A percentile compares a stretch with the other conserved stretches of the same genome.
Conservation (phyloP, 53 echinoderm and acorn worm genomes). For the Apostichopus leukothele region DNA sequence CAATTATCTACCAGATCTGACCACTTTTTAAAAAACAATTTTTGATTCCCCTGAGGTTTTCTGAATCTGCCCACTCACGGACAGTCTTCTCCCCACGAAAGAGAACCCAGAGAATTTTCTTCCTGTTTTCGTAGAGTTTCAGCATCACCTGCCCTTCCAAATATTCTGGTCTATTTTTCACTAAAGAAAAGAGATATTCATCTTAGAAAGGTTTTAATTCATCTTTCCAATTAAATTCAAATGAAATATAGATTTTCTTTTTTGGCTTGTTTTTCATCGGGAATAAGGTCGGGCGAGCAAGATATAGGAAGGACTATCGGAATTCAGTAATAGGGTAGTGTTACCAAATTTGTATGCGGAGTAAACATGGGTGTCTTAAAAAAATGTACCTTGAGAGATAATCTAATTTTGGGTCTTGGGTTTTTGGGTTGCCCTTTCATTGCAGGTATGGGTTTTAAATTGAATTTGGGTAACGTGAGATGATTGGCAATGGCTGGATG, state of each 20-base stretch:
- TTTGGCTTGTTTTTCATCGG: neutral
- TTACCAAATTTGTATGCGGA: neutral
- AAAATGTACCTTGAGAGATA: neutral
- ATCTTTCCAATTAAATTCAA: slow-evolving; percentile 3
- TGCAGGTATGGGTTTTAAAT: neutral
- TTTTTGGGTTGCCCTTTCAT: neutral
- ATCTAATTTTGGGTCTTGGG: neutral
- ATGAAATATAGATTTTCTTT: neutral
- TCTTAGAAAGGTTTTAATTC: neutral
- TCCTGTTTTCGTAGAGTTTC: too few species aligned
- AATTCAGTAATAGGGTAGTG: neutral
- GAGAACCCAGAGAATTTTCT: too few species aligned
- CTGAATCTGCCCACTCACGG: neutral
- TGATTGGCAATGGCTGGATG: neutral
- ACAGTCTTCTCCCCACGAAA: neutral
- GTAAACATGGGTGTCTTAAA: neutral
- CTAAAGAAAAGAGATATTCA: neutral
- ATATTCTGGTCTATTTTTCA: neutral
- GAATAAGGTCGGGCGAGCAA: neutral
- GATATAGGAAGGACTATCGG: neutral
- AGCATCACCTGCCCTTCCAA: neutral
- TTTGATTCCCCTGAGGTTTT: neutral
- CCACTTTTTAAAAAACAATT: neutral
- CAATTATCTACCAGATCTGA: neutral
- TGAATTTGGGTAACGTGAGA: neutral